These are phyloP conservation scores for Theonella swinhoei DNA, from an alignment of 37 sponge, comb jelly and placozoan species.

Conservation along the genomic window DNA sequence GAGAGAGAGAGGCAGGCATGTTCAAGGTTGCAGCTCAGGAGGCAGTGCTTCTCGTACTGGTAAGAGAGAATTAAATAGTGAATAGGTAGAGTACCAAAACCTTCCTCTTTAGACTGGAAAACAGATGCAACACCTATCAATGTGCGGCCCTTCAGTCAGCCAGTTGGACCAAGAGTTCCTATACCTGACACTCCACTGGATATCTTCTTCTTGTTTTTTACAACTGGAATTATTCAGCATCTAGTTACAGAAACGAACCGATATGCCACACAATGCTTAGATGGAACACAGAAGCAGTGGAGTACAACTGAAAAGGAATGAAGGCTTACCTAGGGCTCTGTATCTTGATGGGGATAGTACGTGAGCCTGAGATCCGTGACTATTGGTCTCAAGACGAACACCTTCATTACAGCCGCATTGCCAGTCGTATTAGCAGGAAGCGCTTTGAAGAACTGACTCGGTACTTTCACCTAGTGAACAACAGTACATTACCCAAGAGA, in stretches of 20 bases:
- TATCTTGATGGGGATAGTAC: constrained; percentile 13
- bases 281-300: not conserved
- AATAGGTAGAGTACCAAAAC: too few species aligned
- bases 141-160: not conserved
- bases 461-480: not conserved
- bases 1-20: too few species aligned
- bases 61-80: too few species aligned
- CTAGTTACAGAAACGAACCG: not conserved
- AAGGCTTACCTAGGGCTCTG: not conserved
- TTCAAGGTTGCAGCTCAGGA: too few species aligned
- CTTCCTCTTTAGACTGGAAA: too few species aligned
- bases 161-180: not conserved
- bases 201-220: not conserved
- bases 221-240: not conserved
- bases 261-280: not conserved
- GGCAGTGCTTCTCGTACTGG: too few species aligned
- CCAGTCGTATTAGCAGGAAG: not conserved
- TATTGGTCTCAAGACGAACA: constrained; percentile 15
- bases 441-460: not conserved
- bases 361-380: not conserved
- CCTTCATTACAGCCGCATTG: not conserved
- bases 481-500: too few species aligned
- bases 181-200: not conserved
- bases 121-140: constrained; percentile 5
- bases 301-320: not conserved